Base-by-base conservation (phyloP, 2,888 invertebrate species). In the Sesia bembeciformis region DNA sequence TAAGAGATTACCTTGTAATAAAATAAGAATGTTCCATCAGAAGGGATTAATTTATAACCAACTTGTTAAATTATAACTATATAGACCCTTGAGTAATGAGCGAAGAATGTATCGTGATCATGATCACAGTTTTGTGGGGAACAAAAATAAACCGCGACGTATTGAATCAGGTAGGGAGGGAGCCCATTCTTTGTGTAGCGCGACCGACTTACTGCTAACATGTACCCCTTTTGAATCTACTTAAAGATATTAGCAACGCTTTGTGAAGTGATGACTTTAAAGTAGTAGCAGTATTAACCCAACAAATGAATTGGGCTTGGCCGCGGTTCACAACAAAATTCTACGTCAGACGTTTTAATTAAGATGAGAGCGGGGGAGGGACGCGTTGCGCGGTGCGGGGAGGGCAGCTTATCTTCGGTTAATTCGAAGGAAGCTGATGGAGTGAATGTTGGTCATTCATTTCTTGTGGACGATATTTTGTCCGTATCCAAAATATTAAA, bases 271-370 rank as follows among this genome's bases (percentile, higher is more conserved):
- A 42, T 42, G 7, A 6, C 1, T 42, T 42, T 42, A 6, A 7
- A 42, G 42, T 42, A 1, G 42, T 42, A 5, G 42, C 42, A 42
- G 7, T 42, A 42, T 42, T 6, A 42, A 42, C 42, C 42, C 42
- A 42, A 6, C 42, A 7, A 42, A 42, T 5, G 42, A 42, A 6
- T 42, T 7, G 42, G 42, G 42, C 5, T 7, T 7, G 58, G 54
- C 57, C 58, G 56, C 58, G 54, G 56, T 42, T 7, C 42, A 42
- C 42, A 42, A 42, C 59, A 42, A 42, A 59, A 59, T 61, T 58
- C 59, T 51, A 56, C 61, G 59, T 59, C 70, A 70, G 71, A 73
- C 68, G 65, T 72, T 76, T 76, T 76, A 75, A 76, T 76, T 74
- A 75, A 70, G 72, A 64, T 56, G 54, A 57, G 54, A 54, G 51